Conservation (phyloP, 2,113 vertebrate species). For the Sarotherodon lohbergeri region DNA sequence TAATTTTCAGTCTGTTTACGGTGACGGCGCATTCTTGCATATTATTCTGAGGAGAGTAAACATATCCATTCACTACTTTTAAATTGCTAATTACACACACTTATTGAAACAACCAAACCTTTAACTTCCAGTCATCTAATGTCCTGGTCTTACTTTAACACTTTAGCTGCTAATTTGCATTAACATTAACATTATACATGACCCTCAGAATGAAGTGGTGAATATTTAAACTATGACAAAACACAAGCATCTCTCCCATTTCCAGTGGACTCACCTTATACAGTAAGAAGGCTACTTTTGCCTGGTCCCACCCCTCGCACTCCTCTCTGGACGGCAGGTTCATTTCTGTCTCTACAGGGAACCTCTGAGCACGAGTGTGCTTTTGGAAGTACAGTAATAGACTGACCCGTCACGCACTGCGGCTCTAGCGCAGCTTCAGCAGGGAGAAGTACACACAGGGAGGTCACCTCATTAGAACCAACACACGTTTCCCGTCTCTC, state of each 20-base stretch:
- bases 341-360: conserved; percentile 57
- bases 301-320: conserved; percentile 76
- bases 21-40: conserved; percentile 72
- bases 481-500: not conserved
- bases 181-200: not conserved
- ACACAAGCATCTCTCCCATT: not conserved
- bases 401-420: conserved; percentile 19
- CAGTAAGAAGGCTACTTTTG: conserved; percentile 75
- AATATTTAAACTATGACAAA: not conserved
- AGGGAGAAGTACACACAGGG: conserved; percentile 6
- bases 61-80: not conserved
- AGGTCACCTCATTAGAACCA: conserved; percentile 48
- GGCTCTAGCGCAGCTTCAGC: not conserved
- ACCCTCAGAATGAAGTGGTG: not conserved
- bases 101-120: not conserved
- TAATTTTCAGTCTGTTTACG: conserved; percentile 67
- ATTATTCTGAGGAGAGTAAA: conserved; percentile 64
- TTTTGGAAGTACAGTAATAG: conserved; percentile 14
- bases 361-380: not conserved
- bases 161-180: not conserved
- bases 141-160: not conserved
- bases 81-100: not conserved
- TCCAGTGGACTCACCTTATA: conserved; percentile 70
- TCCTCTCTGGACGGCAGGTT: conserved; percentile 79
- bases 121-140: not conserved